Evolutionary conservation across 2,888 invertebrate species (phyloP).

Genomic region (Cepaea hortensis): DNA sequence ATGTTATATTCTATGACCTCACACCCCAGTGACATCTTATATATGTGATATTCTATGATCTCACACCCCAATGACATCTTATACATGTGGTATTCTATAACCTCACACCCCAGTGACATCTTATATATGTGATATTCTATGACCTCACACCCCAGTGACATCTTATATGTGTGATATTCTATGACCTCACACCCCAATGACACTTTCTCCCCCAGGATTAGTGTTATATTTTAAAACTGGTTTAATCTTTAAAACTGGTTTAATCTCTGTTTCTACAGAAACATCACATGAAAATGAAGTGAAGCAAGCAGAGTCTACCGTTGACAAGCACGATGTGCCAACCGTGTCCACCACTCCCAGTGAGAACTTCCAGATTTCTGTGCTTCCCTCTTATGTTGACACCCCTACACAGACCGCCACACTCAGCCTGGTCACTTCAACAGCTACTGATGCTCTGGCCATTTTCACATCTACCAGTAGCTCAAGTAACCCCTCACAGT

Average conservation of each 20-base stretch:
- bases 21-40: too few species aligned
- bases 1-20: too few species aligned
- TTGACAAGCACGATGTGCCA: neutral
- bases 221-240: too few species aligned
- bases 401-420: neutral
- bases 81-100: too few species aligned
- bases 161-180: too few species aligned
- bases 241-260: neutral
- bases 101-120: too few species aligned
- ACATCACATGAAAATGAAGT: slow-evolving; percentile 38
- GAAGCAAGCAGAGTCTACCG: neutral
- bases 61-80: too few species aligned
- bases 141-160: too few species aligned
- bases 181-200: too few species aligned
- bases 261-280: slow-evolving; percentile 16
- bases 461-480: neutral
- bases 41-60: too few species aligned
- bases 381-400: slow-evolving; percentile 8
- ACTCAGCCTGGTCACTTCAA: neutral
- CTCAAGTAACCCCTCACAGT: neutral
- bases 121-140: too few species aligned
- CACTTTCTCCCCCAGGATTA: too few species aligned
- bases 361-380: neutral
- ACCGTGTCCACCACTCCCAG: neutral
- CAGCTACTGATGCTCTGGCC: neutral